phyloP scores from a whole-genome alignment of 2,888 invertebrate genomes.

The Arrhopalites spinosus region DNA sequence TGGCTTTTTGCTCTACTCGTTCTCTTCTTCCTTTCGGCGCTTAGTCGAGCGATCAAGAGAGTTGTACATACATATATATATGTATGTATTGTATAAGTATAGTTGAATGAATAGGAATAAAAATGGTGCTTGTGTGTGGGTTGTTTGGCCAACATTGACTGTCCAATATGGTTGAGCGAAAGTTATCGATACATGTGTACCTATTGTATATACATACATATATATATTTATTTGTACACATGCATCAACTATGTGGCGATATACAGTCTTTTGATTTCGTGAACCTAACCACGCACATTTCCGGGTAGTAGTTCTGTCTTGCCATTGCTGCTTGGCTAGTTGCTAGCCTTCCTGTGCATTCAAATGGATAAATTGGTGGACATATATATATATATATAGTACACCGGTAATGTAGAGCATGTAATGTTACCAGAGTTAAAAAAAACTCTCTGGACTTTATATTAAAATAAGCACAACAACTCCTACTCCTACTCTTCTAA shows the following conservation, averaged over 20 bases:
- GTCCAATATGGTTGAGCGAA: no score
- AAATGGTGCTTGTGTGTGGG: no score
- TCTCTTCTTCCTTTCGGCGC: no score
- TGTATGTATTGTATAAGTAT: no score
- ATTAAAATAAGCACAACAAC: background rate
- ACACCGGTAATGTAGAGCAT: background rate
- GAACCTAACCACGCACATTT: slow-evolving; percentile 33
- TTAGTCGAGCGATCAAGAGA: no score
- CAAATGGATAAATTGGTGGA: background rate
- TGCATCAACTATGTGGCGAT: background rate
- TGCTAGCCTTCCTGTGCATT: background rate
- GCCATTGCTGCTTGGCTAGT: background rate
- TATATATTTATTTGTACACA: background rate
- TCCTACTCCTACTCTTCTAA: no score
- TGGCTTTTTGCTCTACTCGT: background rate
- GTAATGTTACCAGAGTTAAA: background rate
- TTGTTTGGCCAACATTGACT: no score
- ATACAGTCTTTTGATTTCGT: slow-evolving; percentile 24
- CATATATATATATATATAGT: background rate
- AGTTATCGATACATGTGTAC: no score
- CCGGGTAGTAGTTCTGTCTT: slow-evolving; percentile 27
- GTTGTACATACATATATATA: no score
- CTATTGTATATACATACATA: background rate
- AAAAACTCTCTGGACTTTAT: background rate
- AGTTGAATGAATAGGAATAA: no score